Conservation (phyloP, 2,113 vertebrate genomes). For the Anhinga anhinga region DNA sequence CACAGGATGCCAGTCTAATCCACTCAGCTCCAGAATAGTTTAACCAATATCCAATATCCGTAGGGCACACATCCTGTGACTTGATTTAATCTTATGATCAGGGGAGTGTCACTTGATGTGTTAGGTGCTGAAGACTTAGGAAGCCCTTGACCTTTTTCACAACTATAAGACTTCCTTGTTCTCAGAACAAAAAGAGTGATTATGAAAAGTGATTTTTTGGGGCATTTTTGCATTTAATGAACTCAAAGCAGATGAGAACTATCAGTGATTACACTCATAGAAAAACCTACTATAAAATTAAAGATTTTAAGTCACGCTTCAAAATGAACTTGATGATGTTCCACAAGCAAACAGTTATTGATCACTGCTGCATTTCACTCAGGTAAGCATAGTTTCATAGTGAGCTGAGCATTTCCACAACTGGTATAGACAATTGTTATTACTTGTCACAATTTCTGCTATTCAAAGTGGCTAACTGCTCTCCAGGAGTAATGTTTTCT, state of each 20-base stretch:
- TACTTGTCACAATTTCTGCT: neutral
- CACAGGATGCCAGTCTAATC: slow-evolving; percentile 61
- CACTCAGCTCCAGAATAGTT: slow-evolving; percentile 61
- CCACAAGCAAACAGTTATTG: neutral
- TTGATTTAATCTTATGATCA: slow-evolving; percentile 68
- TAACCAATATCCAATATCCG: slow-evolving; percentile 53
- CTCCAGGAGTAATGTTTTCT: neutral
- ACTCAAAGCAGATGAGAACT: neutral
- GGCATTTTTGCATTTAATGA: neutral
- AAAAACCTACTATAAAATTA: neutral
- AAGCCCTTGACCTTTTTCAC: slow-evolving; percentile 51
- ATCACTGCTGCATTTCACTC: neutral
- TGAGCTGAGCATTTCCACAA: neutral
- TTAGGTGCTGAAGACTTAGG: slow-evolving; percentile 32
- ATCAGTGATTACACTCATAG: neutral
- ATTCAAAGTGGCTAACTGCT: neutral
- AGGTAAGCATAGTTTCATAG: neutral
- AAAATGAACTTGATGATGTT: neutral
- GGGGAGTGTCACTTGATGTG: slow-evolving; percentile 60
- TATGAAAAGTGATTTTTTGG: neutral
- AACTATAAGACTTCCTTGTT: slow-evolving; percentile 3
- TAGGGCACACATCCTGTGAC: slow-evolving; percentile 68
- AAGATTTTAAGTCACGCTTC: neutral
- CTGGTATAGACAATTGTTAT: neutral
- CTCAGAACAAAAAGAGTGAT: neutral